These are phyloP conservation scores for Hybognathus amarus DNA, from an alignment of 2,797 vertebrate species.

Conservation along the genomic window DNA sequence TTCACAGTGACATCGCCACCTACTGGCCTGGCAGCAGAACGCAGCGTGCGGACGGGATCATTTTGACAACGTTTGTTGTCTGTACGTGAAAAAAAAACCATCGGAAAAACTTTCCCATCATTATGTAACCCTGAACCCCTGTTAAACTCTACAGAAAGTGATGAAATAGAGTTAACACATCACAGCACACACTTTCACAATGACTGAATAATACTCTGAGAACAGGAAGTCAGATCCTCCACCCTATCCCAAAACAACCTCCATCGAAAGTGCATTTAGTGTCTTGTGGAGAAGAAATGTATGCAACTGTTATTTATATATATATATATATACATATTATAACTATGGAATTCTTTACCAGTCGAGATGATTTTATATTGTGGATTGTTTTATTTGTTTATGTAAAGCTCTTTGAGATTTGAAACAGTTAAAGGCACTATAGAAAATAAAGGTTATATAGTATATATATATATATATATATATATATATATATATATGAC, in stretches of 20 bases:
- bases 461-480: no score
- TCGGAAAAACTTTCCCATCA: no score
- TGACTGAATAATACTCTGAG: background rate
- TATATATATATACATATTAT: no score
- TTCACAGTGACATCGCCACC: background rate
- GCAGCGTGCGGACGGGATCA: background rate
- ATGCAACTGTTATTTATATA: background rate
- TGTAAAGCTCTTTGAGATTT: no score
- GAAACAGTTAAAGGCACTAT: no score
- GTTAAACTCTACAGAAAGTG: background rate
- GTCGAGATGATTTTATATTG: no score
- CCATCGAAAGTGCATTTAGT: background rate
- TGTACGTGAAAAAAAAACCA: no score
- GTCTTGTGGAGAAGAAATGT: background rate
- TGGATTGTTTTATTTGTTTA: no score
- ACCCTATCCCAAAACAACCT: background rate
- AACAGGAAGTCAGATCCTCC: background rate
- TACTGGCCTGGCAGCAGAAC: background rate
- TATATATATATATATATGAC: no score
- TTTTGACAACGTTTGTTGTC: no score
- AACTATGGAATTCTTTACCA: no score
- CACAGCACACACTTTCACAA: background rate
- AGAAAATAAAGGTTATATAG: no score
- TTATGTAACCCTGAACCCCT: background rate
- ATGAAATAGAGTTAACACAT: background rate